Evolutionary conservation across 2,113 vertebrate genomes (phyloP).

Genomic region (Sylvilagus bachmani): DNA sequence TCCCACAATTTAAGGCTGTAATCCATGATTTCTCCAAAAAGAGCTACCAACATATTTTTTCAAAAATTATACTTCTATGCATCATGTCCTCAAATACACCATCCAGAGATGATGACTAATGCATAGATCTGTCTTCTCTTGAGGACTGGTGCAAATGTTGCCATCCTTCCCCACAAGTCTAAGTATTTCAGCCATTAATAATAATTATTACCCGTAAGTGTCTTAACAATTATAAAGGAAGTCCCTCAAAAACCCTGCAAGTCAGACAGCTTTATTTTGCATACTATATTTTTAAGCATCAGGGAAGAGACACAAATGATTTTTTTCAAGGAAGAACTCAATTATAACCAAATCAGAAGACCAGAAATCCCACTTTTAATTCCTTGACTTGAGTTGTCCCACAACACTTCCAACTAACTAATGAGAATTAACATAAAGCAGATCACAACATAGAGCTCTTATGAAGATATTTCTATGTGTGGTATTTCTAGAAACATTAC

Average conservation of each 20-base stretch:
- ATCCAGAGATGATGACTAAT: constrained; percentile 77
- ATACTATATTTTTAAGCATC: constrained; percentile 41
- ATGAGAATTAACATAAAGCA: constrained; percentile 42
- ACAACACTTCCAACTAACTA: constrained; percentile 15
- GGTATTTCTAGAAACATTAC: constrained; percentile 82
- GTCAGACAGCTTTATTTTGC: constrained; percentile 19
- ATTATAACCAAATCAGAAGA: constrained; percentile 49
- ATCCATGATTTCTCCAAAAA: constrained; percentile 71
- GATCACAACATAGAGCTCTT: constrained; percentile 54
- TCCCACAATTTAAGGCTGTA: constrained; percentile 58
- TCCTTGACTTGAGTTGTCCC: neutral
- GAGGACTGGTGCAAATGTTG: constrained; percentile 53
- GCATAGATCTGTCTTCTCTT: constrained; percentile 61
- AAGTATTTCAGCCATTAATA: constrained; percentile 66
- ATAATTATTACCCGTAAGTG: constrained; percentile 30
- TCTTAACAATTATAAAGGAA: constrained; percentile 59
- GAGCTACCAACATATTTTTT: constrained; percentile 70
- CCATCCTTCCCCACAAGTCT: constrained; percentile 65
- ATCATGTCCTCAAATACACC: constrained; percentile 79
- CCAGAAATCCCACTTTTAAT: constrained; percentile 14
- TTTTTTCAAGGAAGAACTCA: constrained; percentile 57
- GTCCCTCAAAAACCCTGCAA: constrained; percentile 8
- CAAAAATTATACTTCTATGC: constrained; percentile 74
- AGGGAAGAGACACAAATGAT: neutral
- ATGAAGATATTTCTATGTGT: constrained; percentile 69